These are phyloP conservation scores for Carduelis carduelis DNA, from an alignment of 2,797 vertebrate genomes.

Conservation along the genomic window DNA sequence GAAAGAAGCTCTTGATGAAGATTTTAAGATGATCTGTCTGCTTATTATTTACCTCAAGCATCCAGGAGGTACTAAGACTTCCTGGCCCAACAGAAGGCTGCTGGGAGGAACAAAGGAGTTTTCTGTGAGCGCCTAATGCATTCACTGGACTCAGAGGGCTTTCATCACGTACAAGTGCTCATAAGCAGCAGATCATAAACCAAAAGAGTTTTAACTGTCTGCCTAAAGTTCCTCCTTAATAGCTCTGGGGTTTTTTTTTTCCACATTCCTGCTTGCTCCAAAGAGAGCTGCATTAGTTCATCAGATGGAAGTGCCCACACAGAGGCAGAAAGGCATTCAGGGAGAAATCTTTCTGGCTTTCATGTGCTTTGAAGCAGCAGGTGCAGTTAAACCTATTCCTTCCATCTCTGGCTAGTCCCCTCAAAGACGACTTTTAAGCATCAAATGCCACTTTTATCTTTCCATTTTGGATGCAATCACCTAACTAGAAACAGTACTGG, in stretches of 20 bases:
- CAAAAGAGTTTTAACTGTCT: constrained; percentile 40
- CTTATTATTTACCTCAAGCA: constrained; percentile 33
- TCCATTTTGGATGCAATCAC: constrained; percentile 34
- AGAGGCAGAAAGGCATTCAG: constrained; percentile 38
- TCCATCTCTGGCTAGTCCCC: background rate
- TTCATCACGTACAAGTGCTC: background rate
- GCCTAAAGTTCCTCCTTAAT: constrained; percentile 54
- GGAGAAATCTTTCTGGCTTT: constrained; percentile 36
- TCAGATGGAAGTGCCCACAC: constrained; percentile 51
- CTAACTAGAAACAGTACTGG: constrained; percentile 2
- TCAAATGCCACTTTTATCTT: constrained; percentile 48
- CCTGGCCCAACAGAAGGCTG: constrained; percentile 14
- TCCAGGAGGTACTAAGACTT: constrained; percentile 14
- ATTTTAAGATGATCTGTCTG: constrained; percentile 41
- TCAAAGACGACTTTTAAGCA: background rate
- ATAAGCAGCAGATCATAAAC: constrained; percentile 36
- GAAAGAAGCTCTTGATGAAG: background rate
- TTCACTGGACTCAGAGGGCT: background rate
- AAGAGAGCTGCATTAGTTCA: constrained; percentile 39
- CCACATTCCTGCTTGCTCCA: constrained; percentile 29
- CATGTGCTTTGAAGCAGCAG: constrained; percentile 52
- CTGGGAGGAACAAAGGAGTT: constrained; percentile 37
- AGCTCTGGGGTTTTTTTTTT: background rate
- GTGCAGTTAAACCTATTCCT: constrained; percentile 48
- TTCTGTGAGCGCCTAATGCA: background rate